Percentiles rank a stretch among this genome's conserved stretches.
Conservation (phyloP, 2,113 vertebrate genomes). For the Pelvicachromis taeniatus region DNA sequence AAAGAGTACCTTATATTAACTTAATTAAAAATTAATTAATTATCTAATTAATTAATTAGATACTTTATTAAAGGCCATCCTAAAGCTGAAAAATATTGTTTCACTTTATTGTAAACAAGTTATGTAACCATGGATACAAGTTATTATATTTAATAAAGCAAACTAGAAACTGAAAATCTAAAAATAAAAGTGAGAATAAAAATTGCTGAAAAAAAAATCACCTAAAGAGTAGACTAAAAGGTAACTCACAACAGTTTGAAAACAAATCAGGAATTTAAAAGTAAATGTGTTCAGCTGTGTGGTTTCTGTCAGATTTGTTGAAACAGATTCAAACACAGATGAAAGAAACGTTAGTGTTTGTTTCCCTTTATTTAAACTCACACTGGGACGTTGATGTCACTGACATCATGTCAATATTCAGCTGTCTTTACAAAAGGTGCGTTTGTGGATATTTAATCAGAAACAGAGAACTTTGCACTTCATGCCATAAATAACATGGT, state of each 20-base stretch:
- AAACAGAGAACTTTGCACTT: fast-evolving
- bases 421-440: not conserved
- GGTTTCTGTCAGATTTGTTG: fast-evolving
- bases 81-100: not conserved
- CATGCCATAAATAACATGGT: not conserved
- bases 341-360: not conserved
- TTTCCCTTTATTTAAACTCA: not conserved
- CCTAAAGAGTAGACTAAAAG: not conserved
- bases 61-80: not conserved
- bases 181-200: not conserved
- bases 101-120: not conserved
- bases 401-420: fast-evolving
- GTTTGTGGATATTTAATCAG: fast-evolving
- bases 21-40: too few species aligned
- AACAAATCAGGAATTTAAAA: not conserved
- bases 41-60: not conserved
- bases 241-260: fast-evolving
- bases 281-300: not conserved
- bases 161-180: not conserved
- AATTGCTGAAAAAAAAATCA: too few species aligned
- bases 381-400: not conserved
- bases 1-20: too few species aligned
- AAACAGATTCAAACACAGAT: fast-evolving
- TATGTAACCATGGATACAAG: fast-evolving
- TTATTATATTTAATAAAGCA: not conserved